Evolutionary conservation across 2,888 invertebrate genomes (phyloP), one percentile per base, ranked within the genome.

Genomic region (Volucella zonaria): DNA sequence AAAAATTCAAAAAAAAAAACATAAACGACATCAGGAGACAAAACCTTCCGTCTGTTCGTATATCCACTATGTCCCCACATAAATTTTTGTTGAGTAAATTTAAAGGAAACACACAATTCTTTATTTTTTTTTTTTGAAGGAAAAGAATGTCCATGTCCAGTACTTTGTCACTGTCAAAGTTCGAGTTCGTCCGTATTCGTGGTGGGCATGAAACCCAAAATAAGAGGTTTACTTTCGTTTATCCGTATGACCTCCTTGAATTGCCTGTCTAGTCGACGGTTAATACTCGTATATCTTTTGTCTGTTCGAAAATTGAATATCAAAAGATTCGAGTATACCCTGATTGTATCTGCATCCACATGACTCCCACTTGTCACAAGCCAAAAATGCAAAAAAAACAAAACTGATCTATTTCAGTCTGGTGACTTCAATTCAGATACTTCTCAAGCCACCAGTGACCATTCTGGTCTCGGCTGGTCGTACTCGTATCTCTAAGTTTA

Each of bases 151-250:
- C 2, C 82, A 70, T 80, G 83, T 83, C 75, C 71, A 70, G 61
- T 71, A 83, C 83, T 83, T 83, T 83, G 80, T 83, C 83, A 83
- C 70, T 83, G 83, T 83, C 83, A 83, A 67, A 52, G 66, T 75
- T 61, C 56, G 79, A 52, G 66, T 75, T 61, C 56, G 79, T 83
- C 78, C 58, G 51, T 79, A 54, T 52, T 74, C 51, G 64, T 82
- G 59, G 74, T n/a, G 45, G 59, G n/a, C 47, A 31, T 10, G 42
- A n/a, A 67, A 61, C 67, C 15, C 54, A n/a, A 14, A 15, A 56
- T n/a, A 56, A 74, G 15, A n/a, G 3, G 18, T 54, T 31, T 40
- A 38, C 31, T 45, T 47, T 31, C 31, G 31, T n/a, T 66, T 38
- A 49, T 49, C 42, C 56, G 42, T 14, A 38, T 61, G 14, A 49